Evolutionary conservation across 2,113 vertebrate species (phyloP).

Genomic region (Upupa epops): DNA sequence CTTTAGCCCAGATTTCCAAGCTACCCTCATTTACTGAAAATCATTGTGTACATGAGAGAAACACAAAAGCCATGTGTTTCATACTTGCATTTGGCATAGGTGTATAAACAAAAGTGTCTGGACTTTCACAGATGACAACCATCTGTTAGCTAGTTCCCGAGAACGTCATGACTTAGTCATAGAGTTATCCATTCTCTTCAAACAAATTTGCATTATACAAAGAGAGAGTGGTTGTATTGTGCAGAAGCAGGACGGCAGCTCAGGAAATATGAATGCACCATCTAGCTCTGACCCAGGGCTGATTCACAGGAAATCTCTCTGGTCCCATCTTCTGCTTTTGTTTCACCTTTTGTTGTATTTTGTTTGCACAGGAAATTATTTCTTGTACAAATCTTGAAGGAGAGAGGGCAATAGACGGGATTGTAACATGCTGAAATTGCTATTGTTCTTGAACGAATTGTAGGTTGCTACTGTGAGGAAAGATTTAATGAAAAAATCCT

Average conservation of each 20-base stretch:
- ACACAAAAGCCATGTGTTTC: not conserved
- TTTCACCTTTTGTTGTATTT: not conserved
- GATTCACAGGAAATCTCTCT: not conserved
- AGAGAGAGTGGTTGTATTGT: rapidly evolving
- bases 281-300: not conserved
- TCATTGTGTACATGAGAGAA: not conserved
- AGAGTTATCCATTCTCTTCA: not conserved
- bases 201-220: rapidly evolving
- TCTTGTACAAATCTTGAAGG: not conserved
- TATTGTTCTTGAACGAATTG: not conserved
- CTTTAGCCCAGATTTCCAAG: not conserved
- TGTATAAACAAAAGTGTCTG: not conserved
- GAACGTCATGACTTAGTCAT: not conserved
- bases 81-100: not conserved
- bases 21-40: not conserved
- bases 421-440: not conserved
- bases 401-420: not conserved
- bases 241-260: not conserved
- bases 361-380: not conserved
- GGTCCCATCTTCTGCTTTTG: not conserved
- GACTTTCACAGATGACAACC: not conserved
- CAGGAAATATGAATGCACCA: not conserved
- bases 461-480: not conserved
- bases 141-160: not conserved
- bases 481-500: not conserved